Evolutionary conservation across 2,888 invertebrate species (phyloP), one percentile per base, ranked within the genome.

Genomic region (Acronicta aceris): DNA sequence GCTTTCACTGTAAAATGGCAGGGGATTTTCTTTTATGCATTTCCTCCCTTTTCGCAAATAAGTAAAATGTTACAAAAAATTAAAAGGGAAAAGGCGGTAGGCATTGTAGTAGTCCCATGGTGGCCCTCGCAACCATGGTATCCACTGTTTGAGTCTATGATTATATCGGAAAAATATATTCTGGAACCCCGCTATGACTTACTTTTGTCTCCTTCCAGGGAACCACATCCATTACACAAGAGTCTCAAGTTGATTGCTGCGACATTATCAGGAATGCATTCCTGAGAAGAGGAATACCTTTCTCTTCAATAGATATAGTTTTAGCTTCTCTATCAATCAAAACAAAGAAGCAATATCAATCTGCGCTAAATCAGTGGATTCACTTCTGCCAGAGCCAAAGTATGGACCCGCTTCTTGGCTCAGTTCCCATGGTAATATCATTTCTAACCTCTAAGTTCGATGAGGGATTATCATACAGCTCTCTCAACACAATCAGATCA

Each of bases 231-330:
- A 7, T 27, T 5, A 27, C 27, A 30, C 10, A 0, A 1, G 47
- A 61, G 12, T 5, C 51, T 61, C 36, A 61, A 16, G 27, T 21
- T 57, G 47, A 52, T 49, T 36, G 51, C 51, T 33, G 61, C 56
- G 2, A 13, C 16, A 57, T 62, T 49, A 45, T 62, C 62, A 57
- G 62, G 62, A 12, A 0, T 10, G 57, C 57, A 0, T 62, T 62
- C 45, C 3, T 57, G 3, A 53, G 16, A 21, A 49, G n/a, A 45
- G 48, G 43, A 45, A 45, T 58, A 27, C 42, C 51, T 1, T 8
- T 0, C 5, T 4, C 51, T 12, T 58, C 58, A 6, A 4, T 63
- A 0, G 49, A 49, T 5, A 58, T 63, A 53, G 5, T 63, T 38
- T 6, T 30, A 15, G 53, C 45, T 12, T 54, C 58, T 1, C 38